phyloP scores from a whole-genome alignment of 2,888 invertebrate genomes.

The Adelphocoris suturalis region DNA sequence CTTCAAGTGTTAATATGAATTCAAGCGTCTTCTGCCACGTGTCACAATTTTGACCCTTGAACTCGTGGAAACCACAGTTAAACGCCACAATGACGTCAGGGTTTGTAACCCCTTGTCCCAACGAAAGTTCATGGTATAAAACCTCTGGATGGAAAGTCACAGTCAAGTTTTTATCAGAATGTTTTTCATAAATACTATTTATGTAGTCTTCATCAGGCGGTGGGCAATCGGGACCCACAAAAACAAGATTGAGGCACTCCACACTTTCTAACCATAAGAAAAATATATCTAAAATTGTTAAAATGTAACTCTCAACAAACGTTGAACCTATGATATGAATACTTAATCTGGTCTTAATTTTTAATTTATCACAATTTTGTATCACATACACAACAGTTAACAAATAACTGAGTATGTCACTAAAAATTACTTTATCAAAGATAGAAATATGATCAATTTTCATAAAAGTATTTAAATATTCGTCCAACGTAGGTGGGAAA shows the following conservation, averaged over 20 bases:
- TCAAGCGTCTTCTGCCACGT: slow-evolving; percentile 77
- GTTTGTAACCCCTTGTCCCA: background rate
- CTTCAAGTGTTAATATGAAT: slow-evolving; percentile 75
- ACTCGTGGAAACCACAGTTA: slow-evolving; percentile 78
- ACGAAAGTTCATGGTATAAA: slow-evolving; percentile 51
- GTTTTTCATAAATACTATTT: background rate
- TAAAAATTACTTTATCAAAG: slow-evolving; percentile 38
- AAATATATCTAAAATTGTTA: slow-evolving; percentile 76
- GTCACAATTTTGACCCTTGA: slow-evolving; percentile 75
- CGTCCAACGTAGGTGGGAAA: slow-evolving; percentile 16
- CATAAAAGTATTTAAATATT: slow-evolving; percentile 49
- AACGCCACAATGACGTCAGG: slow-evolving; percentile 78
- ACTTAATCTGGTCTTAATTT: background rate
- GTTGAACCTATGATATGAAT: slow-evolving; percentile 78
- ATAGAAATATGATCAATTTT: background rate
- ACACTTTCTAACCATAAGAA: slow-evolving; percentile 77
- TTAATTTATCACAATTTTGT: background rate
- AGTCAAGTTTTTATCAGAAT: slow-evolving; percentile 3
- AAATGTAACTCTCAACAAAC: slow-evolving; percentile 76
- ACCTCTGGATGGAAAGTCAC: background rate
- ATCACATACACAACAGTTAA: slow-evolving; percentile 48
- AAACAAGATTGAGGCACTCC: slow-evolving; percentile 75
- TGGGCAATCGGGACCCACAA: slow-evolving; percentile 77
- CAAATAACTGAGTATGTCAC: slow-evolving; percentile 64
- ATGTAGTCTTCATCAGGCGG: slow-evolving; percentile 35